Base-by-base conservation (phyloP, 1,140 invertebrate species). In the Calycopis cecrops region DNA sequence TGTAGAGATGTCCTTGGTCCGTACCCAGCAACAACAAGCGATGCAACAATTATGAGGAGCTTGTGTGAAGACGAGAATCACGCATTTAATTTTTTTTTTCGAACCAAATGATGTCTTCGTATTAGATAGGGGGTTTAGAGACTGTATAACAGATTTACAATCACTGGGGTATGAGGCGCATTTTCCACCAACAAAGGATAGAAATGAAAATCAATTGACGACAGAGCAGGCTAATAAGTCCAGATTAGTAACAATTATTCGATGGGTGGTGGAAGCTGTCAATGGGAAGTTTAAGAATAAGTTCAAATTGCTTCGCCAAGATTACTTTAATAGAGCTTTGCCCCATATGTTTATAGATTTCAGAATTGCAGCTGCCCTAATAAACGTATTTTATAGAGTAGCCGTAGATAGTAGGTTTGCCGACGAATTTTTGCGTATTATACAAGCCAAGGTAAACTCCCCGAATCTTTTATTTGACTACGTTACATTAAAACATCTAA, bases 401-500 rank as follows among this genome's bases (percentile, higher is more conserved):
- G 21, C 48, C 48, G 14, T 11, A 4, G 48, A 49, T 8, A 1
- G 34, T 1, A 49, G 48, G 21, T 9, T 33, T 49, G 4, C 1
- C 14, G 9, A 33, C n/a, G 48, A 35, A 7, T 3, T 49, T 9
- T 48, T 4, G 47, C 4, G 17, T 28, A 48, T 48, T 48, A 48
- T 48, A 48, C 4, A 11, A n/a, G 48, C 10, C 1, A 34, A 49
- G 14, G 4, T 33, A 9, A 28, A 49, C 21, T 9, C 48, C 0
- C 48, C 48, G 9, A 49, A 33, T 34, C 21, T 49, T 33, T 12
- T 49, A 12, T 48, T 48, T 11, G 16, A 49, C n/a, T 49, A 49
- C 14, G 48, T 49, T 1, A 33, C 21, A 3, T 1, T 33, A 4
- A 49, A 49, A 34, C 10, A 49, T 9, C 10, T 49, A 12, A 49